Percentiles rank a stretch among this genome's conserved stretches.
These are phyloP conservation scores for Virgularia gustaviana DNA, from an alignment of 92 coral and sea anemone species.

Conservation along the genomic window DNA sequence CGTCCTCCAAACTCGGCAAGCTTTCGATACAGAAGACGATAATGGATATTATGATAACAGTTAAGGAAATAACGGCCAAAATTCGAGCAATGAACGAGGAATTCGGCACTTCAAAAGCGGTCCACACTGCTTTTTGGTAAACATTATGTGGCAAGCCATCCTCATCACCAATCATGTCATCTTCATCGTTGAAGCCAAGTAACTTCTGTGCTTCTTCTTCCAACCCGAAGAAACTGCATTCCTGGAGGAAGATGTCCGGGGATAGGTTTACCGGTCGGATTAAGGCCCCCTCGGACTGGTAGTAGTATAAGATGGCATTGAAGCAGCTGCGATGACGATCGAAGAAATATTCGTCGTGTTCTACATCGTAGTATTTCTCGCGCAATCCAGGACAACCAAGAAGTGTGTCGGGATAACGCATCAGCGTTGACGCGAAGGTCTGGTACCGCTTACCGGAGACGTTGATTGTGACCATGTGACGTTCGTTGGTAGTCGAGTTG, in stretches of 20 bases:
- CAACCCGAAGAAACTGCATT: slow-evolving; percentile 76
- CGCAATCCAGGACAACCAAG: slow-evolving; percentile 76
- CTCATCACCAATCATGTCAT: background rate
- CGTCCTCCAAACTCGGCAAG: slow-evolving; percentile 62
- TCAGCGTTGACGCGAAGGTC: slow-evolving; percentile 79
- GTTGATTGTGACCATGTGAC: slow-evolving; percentile 56
- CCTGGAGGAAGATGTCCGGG: slow-evolving; percentile 72
- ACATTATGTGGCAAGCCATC: slow-evolving; percentile 68
- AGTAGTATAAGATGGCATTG: slow-evolving; percentile 87
- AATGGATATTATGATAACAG: slow-evolving; percentile 72
- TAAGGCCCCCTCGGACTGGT: slow-evolving; percentile 85
- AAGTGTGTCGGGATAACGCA: slow-evolving; percentile 80
- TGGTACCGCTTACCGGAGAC: slow-evolving; percentile 86
- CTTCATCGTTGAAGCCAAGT: slow-evolving; percentile 47
- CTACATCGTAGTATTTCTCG: slow-evolving; percentile 61
- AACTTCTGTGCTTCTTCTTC: slow-evolving; percentile 74
- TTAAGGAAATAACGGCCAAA: slow-evolving; percentile 70
- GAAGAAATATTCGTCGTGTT: slow-evolving; percentile 80
- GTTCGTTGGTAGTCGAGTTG: background rate
- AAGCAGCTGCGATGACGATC: slow-evolving; percentile 94
- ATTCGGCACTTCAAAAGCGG: slow-evolving; percentile 72
- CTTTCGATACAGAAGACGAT: slow-evolving; percentile 89
- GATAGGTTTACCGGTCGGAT: slow-evolving; percentile 81
- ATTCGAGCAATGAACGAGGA: slow-evolving; percentile 69
- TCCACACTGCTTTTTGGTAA: slow-evolving; percentile 60